These are phyloP conservation scores for Festucalex cinctus DNA, from an alignment of 2,113 vertebrate species.

Conservation along the genomic window DNA sequence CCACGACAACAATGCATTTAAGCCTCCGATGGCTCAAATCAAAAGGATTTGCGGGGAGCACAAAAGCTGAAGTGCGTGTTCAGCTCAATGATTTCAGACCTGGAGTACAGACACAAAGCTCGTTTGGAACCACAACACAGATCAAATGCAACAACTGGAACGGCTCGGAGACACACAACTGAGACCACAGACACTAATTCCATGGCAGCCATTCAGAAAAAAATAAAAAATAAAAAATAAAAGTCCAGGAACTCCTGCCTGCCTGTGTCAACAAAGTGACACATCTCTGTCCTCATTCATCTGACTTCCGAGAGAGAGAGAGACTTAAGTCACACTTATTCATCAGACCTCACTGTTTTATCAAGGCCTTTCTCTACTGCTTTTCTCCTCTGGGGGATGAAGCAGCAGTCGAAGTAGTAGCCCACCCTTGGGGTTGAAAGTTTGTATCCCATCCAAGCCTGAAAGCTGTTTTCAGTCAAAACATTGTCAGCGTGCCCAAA, in stretches of 20 bases:
- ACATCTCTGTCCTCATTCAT: conserved; percentile 56
- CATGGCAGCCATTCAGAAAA: conserved; percentile 49
- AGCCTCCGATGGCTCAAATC: conserved; percentile 20
- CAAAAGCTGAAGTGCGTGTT: conserved; percentile 42
- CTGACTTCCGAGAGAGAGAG: conserved; percentile 19
- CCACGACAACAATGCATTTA: conserved; percentile 4
- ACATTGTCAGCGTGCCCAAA: conserved; percentile 73
- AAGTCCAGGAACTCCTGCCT: conserved; percentile 21
- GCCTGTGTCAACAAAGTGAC: conserved; percentile 30
- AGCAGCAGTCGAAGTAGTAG: conserved; percentile 72
- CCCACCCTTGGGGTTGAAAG: conserved; percentile 77
- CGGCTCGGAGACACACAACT: conserved; percentile 50
- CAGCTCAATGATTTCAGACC: conserved; percentile 43
- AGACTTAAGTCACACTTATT: conserved; percentile 38
- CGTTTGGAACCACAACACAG: conserved; percentile 42
- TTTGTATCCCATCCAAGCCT: conserved; percentile 70
- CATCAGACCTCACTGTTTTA: conserved; percentile 43
- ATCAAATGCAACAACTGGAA: conserved; percentile 61
- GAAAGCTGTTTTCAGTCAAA: conserved; percentile 79
- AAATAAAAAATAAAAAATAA: too few relatives aligned
- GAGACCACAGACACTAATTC: conserved; percentile 60
- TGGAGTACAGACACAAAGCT: conserved; percentile 50
- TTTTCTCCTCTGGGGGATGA: conserved; percentile 59
- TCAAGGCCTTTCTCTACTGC: conserved; percentile 35
- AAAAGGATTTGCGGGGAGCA: conserved; percentile 33